phyloP scores from a whole-genome alignment of 2,113 vertebrate species.

The Laterallus jamaicensis region DNA sequence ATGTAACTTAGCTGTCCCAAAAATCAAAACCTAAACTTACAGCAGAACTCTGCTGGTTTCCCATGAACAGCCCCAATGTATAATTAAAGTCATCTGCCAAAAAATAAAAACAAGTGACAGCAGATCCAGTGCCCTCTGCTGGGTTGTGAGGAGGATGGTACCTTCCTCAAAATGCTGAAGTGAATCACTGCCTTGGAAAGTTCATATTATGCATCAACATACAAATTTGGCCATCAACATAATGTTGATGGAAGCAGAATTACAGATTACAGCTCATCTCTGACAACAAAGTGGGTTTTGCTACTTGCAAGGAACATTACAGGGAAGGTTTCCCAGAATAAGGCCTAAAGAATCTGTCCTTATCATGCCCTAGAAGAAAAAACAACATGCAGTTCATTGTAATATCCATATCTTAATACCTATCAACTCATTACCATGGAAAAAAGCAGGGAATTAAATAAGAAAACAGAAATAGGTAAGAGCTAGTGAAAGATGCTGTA shows the following conservation, averaged over 20 bases:
- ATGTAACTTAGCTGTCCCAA: neutral
- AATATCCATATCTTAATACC: neutral
- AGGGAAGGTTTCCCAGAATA: neutral
- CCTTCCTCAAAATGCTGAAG: neutral
- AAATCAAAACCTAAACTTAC: neutral
- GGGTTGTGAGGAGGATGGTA: neutral
- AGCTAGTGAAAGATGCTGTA: neutral
- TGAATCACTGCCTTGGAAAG: neutral
- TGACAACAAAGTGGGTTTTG: neutral
- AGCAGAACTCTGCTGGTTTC: neutral
- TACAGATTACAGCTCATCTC: neutral
- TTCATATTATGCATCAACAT: neutral
- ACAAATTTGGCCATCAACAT: neutral
- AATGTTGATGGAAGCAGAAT: neutral
- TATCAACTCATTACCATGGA: neutral
- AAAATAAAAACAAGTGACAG: neutral
- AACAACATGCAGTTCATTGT: neutral
- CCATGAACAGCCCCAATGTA: neutral
- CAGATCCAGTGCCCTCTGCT: conserved; percentile 20
- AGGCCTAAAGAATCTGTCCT: neutral
- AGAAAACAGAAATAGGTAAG: neutral
- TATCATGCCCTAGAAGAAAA: neutral
- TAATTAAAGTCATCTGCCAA: neutral
- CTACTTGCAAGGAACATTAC: neutral
- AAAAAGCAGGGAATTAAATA: neutral